phyloP scores from a whole-genome alignment of 92 coral and sea anemone species.

The Phenganax subtilis region DNA sequence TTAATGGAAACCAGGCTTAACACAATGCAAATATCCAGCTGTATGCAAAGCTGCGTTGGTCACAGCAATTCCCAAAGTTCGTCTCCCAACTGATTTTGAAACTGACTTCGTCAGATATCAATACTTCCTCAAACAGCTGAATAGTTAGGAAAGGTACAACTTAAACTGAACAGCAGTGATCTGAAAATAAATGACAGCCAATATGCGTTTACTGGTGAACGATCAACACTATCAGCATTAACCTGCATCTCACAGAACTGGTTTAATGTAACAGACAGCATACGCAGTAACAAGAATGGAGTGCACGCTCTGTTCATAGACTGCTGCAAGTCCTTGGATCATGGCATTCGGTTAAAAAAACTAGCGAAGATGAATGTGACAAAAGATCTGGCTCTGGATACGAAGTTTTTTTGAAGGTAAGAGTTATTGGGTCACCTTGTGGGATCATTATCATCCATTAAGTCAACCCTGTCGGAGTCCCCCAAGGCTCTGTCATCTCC shows the following conservation, averaged over 20 bases:
- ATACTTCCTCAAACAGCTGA: slow-evolving; percentile 1
- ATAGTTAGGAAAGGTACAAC: slow-evolving; percentile 20
- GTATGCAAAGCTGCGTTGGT: not conserved
- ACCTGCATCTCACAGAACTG: slow-evolving; percentile 32
- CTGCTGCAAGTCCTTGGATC: slow-evolving; percentile 33
- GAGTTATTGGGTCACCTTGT: no score
- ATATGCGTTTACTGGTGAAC: slow-evolving; percentile 12
- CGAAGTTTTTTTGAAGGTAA: no score
- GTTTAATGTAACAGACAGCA: slow-evolving; percentile 32
- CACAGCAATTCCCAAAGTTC: not conserved
- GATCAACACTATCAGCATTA: slow-evolving; percentile 32
- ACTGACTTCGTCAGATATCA: not conserved
- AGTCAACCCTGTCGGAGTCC: no score
- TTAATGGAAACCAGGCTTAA: no score
- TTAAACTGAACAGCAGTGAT: slow-evolving; percentile 8
- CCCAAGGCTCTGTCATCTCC: no score
- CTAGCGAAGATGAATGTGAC: no score
- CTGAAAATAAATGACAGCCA: slow-evolving; percentile 21
- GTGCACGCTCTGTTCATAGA: slow-evolving; percentile 39
- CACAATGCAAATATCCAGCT: slow-evolving; percentile 13
- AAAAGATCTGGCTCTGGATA: no score
- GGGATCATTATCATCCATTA: no score
- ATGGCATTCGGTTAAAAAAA: not conserved
- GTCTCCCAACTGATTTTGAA: not conserved
- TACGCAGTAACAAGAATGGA: slow-evolving; percentile 25